A percentile compares a stretch with the other conserved stretches of the same genome.
Conservation (phyloP, 2,888 invertebrate species). For the Phalangium opilio region DNA sequence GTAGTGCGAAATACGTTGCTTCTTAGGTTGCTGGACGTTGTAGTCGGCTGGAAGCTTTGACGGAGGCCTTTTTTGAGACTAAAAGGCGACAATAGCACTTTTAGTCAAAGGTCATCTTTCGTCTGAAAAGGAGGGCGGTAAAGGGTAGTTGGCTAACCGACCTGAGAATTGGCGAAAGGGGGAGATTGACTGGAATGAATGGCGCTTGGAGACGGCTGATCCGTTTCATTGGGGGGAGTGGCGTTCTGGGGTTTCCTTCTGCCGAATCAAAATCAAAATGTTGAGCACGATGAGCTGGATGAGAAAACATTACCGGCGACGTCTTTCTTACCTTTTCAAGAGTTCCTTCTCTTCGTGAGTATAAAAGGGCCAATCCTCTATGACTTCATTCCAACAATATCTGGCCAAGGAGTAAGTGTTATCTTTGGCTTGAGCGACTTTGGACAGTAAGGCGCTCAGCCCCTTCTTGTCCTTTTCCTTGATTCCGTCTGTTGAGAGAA, state of each 20-base stretch:
- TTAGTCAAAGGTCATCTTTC: too few relatives aligned
- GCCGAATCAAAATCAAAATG: too few relatives aligned
- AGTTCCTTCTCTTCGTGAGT: slow-evolving; percentile 69
- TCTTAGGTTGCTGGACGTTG: slow-evolving; percentile 46
- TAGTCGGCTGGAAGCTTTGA: slow-evolving; percentile 33
- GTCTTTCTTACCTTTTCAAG: slow-evolving; percentile 52
- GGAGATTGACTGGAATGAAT: background rate
- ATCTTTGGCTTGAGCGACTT: slow-evolving; percentile 74
- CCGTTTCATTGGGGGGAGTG: slow-evolving; percentile 48
- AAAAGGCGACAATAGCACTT: too few relatives aligned
- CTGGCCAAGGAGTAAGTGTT: slow-evolving; percentile 76
- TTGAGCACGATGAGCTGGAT: too few relatives aligned
- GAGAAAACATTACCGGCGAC: too few relatives aligned
- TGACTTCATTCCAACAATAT: slow-evolving; percentile 80
- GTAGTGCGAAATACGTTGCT: slow-evolving; percentile 73
- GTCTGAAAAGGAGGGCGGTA: too few relatives aligned
- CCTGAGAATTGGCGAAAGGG: too few relatives aligned
- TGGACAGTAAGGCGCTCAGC: slow-evolving; percentile 59
- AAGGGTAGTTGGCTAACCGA: too few relatives aligned
- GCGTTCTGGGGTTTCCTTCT: slow-evolving; percentile 80
- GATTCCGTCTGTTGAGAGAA: slow-evolving; percentile 56
- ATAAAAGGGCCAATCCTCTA: slow-evolving; percentile 80
- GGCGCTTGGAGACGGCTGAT: slow-evolving; percentile 11
- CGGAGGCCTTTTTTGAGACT: slow-evolving; percentile 5
- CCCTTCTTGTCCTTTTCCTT: slow-evolving; percentile 62